phyloP scores from a whole-genome alignment of 1,140 invertebrate genomes.

The Brachionus manjavacas region DNA sequence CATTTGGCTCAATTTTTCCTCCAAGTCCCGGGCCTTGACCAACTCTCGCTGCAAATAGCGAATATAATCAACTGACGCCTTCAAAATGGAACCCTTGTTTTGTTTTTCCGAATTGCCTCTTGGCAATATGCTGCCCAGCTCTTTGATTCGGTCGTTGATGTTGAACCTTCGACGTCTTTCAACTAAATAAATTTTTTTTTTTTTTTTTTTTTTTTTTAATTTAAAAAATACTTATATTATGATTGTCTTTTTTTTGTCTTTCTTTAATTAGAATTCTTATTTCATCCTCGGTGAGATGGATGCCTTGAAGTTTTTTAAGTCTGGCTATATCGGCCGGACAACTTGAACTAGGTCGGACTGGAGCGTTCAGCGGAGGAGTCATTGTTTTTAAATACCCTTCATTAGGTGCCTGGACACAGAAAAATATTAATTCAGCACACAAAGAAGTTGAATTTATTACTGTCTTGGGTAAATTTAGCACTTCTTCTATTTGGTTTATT shows the following conservation, averaged over 20 bases:
- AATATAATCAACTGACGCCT: constrained; percentile 93
- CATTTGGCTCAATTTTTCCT: constrained; percentile 68
- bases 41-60: constrained; percentile 79
- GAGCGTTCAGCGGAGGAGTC: neutral
- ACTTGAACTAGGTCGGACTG: neutral
- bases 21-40: constrained; percentile 71
- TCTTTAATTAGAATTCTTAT: constrained; percentile 67
- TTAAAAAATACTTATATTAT: constrained; percentile 80
- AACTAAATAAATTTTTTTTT: constrained; percentile 59
- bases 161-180: constrained; percentile 90
- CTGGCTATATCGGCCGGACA: constrained; percentile 37
- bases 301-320: constrained; percentile 35
- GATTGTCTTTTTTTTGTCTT: constrained; percentile 95
- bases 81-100: constrained; percentile 82
- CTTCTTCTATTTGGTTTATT: constrained; percentile 15
- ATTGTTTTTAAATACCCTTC: neutral
- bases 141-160: constrained; percentile 96
- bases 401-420: neutral
- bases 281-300: constrained; percentile 46
- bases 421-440: neutral
- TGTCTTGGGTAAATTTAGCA: constrained; percentile 22
- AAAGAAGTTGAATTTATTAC: neutral
- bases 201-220: neutral
- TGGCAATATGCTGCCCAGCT: constrained; percentile 84
- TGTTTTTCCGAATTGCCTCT: constrained; percentile 68